Percentiles rank a stretch among this genome's conserved stretches.
phyloP scores from a whole-genome alignment of 2,797 vertebrate genomes.

The Pempheris klunzingeri region DNA sequence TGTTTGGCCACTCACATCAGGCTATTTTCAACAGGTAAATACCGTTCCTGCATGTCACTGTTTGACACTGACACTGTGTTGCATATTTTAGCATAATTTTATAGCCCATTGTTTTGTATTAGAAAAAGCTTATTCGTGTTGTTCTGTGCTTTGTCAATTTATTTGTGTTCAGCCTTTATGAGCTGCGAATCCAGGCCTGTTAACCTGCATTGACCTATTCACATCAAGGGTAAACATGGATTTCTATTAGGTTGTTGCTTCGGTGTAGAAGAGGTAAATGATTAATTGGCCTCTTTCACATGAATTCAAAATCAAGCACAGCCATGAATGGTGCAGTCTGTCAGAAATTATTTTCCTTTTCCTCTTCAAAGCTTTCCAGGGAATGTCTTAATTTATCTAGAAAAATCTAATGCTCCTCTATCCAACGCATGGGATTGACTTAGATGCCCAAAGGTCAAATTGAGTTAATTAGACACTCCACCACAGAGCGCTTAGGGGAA shows the following conservation, averaged over 20 bases:
- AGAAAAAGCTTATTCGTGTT: not conserved
- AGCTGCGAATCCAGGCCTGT: not conserved
- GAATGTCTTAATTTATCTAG: not conserved
- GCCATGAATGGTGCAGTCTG: not conserved
- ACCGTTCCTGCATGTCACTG: not conserved
- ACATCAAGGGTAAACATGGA: slow-evolving; percentile 2
- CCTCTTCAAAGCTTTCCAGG: not conserved
- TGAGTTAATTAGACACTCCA: slow-evolving; percentile 46
- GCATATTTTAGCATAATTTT: not conserved
- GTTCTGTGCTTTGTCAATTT: not conserved
- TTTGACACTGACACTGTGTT: not conserved
- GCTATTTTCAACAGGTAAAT: not conserved
- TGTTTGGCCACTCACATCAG: not conserved
- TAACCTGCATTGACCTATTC: slow-evolving; percentile 12
- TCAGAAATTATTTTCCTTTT: not conserved
- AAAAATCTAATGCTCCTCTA: not conserved
- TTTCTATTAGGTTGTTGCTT: slow-evolving; percentile 7
- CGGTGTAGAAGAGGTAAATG: not conserved
- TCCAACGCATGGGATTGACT: slow-evolving; percentile 15
- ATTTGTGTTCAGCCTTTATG: slow-evolving; percentile 10
- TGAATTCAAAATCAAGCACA: not conserved
- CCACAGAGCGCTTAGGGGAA: slow-evolving; percentile 31
- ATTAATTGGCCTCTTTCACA: not conserved
- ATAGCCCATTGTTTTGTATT: not conserved
- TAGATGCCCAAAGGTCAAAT: slow-evolving; percentile 44